A percentile compares a stretch with the other conserved stretches of the same genome.
phyloP scores from a whole-genome alignment of 2,888 invertebrate species.

The Orchesella flavescens region DNA sequence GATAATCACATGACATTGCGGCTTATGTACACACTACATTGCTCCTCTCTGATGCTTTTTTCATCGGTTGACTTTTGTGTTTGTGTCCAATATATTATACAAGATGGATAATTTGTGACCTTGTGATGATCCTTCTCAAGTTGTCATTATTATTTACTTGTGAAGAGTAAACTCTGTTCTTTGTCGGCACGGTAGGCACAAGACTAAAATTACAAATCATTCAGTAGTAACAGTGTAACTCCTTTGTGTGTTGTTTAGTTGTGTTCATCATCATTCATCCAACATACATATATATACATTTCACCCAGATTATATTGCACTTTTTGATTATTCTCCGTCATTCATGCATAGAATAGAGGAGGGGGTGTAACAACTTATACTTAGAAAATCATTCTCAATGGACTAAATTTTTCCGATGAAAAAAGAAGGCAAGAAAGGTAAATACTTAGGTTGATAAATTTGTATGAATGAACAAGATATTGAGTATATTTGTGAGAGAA shows the following conservation, averaged over 20 bases:
- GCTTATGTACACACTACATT: background rate
- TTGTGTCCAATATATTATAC: background rate
- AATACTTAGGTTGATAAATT: conserved; percentile 25
- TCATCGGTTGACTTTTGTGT: background rate
- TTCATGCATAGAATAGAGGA: conserved; percentile 48
- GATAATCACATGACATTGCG: background rate
- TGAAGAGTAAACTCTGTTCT: conserved; percentile 29
- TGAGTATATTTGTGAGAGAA: conserved; percentile 8
- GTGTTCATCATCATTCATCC: background rate
- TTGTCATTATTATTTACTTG: conserved; percentile 37
- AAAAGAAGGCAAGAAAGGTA: conserved; percentile 41
- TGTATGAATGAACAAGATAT: conserved; percentile 29
- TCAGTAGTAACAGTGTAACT: background rate
- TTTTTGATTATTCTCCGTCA: conserved; percentile 46
- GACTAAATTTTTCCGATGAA: background rate
- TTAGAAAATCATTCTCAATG: background rate
- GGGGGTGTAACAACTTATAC: conserved; percentile 20
- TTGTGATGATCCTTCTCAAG: background rate
- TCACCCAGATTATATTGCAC: conserved; percentile 27
- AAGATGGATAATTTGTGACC: background rate
- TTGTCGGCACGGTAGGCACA: conserved; percentile 20
- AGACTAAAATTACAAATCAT: conserved; percentile 43
- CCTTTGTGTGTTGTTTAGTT: background rate
- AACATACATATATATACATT: background rate
- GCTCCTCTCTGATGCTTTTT: no score